Base-by-base conservation (phyloP, 2,888 invertebrate genomes). In the Coremacera marginata region DNA sequence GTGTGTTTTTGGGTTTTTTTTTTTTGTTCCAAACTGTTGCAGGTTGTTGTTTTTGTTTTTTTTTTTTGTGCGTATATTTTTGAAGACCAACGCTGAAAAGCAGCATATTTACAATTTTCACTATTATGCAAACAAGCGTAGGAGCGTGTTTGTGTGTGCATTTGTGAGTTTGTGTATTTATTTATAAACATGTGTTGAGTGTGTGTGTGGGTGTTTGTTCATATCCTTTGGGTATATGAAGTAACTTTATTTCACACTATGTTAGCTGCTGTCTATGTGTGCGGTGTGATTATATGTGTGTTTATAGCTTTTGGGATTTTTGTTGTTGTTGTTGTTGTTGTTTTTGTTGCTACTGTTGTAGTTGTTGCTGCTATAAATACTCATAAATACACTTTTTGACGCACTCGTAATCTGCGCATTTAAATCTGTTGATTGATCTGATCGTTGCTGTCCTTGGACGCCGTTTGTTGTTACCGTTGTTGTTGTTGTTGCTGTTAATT, bases 391-490 rank as follows among this genome's bases (percentile, higher is more conserved):
- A 55, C 73, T 44, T 49, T 72, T 49, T 44, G 49, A 70, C 60
- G 62, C 44, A 19, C 67, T 44, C 68, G 51, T 75, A 68, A 75
- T 75, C 75, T 77, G 67, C 71, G 72, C 77, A 77, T 67, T 77
- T 76, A 79, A 78, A 79, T 71, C 74, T 77, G 67, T 76, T 76
- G 76, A 76, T 76, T 76, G 76, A 76, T 74, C 72, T 72, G 75
- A 72, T 55, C 70, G 76, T 76, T 55, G 34, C 25, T 77, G 68
- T 72, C 16, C 14, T 22, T 63, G n/a, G 19, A 65, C 16, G 49
- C 75, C 68, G 22, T 67, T 76, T 75, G 51, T n/a, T 60, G 34
- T n/a, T n/a, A n/a, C 7, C 34, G 57, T 65, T 74, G 55, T 31
- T 63, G 8, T 73, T 73, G 27, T 73, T 73, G 34, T 22, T 63